Base-by-base conservation (phyloP, 2,113 vertebrate species). In the Pungitius pungitius region DNA sequence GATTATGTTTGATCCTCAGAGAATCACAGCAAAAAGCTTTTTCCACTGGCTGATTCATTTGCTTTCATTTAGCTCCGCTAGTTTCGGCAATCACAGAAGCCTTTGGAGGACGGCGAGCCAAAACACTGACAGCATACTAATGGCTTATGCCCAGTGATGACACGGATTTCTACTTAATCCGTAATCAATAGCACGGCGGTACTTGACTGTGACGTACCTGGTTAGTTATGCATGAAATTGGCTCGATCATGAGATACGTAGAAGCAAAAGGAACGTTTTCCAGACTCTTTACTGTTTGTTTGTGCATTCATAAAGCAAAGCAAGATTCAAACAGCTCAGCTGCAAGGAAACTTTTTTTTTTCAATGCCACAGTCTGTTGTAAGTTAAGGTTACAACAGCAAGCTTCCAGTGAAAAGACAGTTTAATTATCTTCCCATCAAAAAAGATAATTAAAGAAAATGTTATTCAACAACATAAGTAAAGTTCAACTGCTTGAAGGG, bases 161-260 rank as follows among this genome's bases (percentile, higher is more conserved):
- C 62, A 75, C 60, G 66, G 55, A 73, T 43, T 51, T 77, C 26
- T 63, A 3, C 57, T 71, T 75, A 67, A 82, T 84, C 68, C 79
- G 64, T 59, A 78, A 69, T 85, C 63, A 63, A 12, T 75, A 60
- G 65, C 42, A 57, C 64, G 52, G 57, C 37, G 0, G 27, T 51
- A 18, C 24, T 55, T 51, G 62, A 52, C 45, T 61, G 66, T 65
- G 54, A 45, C 72, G 61, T 75, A 75, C 77, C 22, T 63, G 61
- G 74, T 75, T 60, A 82, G 78, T 69, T 64, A 63, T 60, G 88
- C 80, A 80, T 85, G 57, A 82, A 85, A 87, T 84, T 67, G 70
- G 26, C 35, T 45, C 14, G 51, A 77, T 75, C 49, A 80, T 76
- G 22, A 68, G 27, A 66, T 75, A 18, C 9, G 66, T 42, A 61